Base-by-base conservation (phyloP, 2,888 invertebrate species). In the Pecten maximus region DNA sequence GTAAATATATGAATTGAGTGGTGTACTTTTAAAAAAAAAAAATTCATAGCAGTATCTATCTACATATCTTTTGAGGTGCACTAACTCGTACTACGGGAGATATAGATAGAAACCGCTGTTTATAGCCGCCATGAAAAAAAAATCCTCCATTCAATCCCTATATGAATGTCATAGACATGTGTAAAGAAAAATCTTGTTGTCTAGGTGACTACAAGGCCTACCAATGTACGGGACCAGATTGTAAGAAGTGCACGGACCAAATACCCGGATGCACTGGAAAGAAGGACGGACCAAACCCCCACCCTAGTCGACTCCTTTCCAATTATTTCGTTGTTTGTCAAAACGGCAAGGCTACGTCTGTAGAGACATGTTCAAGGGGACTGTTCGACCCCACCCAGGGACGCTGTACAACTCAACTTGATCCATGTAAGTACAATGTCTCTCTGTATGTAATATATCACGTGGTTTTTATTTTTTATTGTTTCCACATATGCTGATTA, bases 161-260 rank as follows among this genome's bases (percentile, higher is more conserved):
- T n/a, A n/a, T n/a, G n/a, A n/a, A n/a, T n/a, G n/a, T n/a, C n/a
- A n/a, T n/a, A n/a, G n/a, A n/a, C n/a, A n/a, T n/a, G n/a, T 44
- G 12, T 44, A 44, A 44, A 44, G 12, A 44, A 44, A 44, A 44
- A 44, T 40, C 23, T 40, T 87, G 3, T 40, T 40, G 40, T 90
- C 10, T 91, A 95, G 95, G 95, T 91, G 94, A 95, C 88, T 95
- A 95, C 90, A 93, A 93, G 0, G 93, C 93, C 88, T 92, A 95
- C 88, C 90, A 92, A 23, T 93, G 93, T 89, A 91, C 90, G 16
- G 93, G 94, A 16, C 90, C 90, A 86, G 93, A 89, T 40, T 95
- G 92, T 90, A 93, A 91, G 87, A 91, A 88, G 10, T 91, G 89
- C 60, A 91, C 90, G 0, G 91, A 93, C 8, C 86, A 91, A 6